Evolutionary conservation across 2,888 invertebrate species (phyloP).

Genomic region (Chalcosyrphus nemorum): DNA sequence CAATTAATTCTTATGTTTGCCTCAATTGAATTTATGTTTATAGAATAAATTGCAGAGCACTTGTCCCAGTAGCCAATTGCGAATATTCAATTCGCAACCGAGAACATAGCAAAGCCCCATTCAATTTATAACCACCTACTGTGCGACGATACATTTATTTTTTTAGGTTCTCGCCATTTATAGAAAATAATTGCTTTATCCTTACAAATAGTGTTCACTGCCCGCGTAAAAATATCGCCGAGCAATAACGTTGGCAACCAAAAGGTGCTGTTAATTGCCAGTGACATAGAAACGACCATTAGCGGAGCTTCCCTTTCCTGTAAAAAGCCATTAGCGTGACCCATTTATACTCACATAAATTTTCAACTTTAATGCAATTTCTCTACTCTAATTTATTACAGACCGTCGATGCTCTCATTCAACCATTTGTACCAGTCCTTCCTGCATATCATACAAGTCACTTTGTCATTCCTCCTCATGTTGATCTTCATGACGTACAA

Average conservation of each 20-base stretch:
- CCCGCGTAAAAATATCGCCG: no score
- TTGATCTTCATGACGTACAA: conserved; percentile 99
- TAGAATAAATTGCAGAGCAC: neutral
- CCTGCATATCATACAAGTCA: conserved; percentile 94
- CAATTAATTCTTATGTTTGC: no score
- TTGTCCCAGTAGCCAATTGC: neutral
- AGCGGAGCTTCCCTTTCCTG: neutral
- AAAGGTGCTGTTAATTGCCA: conserved; percentile 22
- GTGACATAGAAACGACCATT: neutral
- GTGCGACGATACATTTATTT: conserved; percentile 4
- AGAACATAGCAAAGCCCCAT: neutral
- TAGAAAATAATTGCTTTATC: neutral
- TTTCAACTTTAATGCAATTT: neutral
- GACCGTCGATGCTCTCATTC: conserved; percentile 91
- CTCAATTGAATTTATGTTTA: conserved; percentile 9
- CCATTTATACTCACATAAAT: conserved; percentile 1
- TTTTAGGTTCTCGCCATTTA: conserved; percentile 10
- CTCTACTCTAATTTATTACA: conserved; percentile 79
- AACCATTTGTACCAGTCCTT: conserved; percentile 93
- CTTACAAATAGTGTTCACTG: neutral
- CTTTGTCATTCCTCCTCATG: conserved; percentile 96
- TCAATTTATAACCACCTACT: neutral
- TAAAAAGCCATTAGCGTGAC: neutral
- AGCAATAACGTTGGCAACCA: neutral
- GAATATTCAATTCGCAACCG: neutral